Conservation (phyloP, 2,113 vertebrate genomes). For the Pelodiscus sinensis region DNA sequence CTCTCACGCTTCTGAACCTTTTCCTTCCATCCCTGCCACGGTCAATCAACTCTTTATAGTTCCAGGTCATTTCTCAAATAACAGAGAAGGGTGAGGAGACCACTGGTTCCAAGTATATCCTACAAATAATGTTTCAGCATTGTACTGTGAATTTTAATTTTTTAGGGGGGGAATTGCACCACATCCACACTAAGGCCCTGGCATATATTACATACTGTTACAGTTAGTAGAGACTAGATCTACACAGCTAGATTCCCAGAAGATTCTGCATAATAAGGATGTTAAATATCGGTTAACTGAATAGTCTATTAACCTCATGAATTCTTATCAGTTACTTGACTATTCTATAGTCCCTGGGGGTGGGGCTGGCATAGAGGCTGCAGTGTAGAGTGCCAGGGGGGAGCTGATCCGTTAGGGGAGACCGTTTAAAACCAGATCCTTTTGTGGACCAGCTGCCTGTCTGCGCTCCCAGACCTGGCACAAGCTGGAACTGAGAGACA, state of each 20-base stretch:
- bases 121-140: not conserved
- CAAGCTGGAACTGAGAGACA: too few relatives aligned
- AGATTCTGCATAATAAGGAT: not conserved
- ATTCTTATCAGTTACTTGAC: too few relatives aligned
- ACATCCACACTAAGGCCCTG: not conserved
- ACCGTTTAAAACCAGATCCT: too few relatives aligned
- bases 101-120: not conserved
- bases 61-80: not conserved
- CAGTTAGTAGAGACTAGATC: not conserved
- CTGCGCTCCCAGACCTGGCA: too few relatives aligned
- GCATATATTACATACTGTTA: not conserved
- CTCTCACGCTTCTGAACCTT: not conserved
- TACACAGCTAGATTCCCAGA: not conserved
- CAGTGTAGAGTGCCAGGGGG: too few relatives aligned
- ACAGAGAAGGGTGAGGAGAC: not conserved
- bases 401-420: too few relatives aligned
- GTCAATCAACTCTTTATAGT: not conserved
- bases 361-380: too few relatives aligned
- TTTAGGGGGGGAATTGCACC: not conserved
- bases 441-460: too few relatives aligned
- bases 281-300: too few relatives aligned
- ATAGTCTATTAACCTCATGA: too few relatives aligned
- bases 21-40: not conserved
- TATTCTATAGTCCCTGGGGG: too few relatives aligned
- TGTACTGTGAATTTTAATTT: not conserved